Evolutionary conservation across 2,797 vertebrate genomes (phyloP), one percentile per base, ranked within the genome.

Genomic region (Rhinichthys osculus): DNA sequence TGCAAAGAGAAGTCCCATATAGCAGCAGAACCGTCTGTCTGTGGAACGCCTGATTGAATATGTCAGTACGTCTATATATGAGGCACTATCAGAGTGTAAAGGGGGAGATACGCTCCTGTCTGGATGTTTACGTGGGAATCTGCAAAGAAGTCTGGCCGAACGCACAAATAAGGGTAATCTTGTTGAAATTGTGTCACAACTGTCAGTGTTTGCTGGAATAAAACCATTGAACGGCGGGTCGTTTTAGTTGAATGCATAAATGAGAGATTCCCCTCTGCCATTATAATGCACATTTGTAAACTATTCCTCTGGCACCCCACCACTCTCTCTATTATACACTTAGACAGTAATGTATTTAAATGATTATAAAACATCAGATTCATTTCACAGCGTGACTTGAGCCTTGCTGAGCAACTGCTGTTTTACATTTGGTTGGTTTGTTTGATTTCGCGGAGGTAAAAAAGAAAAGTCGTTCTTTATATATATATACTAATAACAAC

Each of bases 21-120:
- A 95, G 95, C 95, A 96, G 95, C 95, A 93, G 92, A 93, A 92
- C 84, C 71, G 74, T 67, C 70, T 78, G 84, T 88, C 91, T 93
- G 92, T 94, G 91, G 93, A 94, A 94, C 93, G 93, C 92, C 94
- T 93, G 92, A 94, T 93, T 92, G 93, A 94, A 95, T 94, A 95
- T 94, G 94, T 95, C 91, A 91, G 93, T 93, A 91, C 90, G 93
- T 94, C 93, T 90, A 90, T 89, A 88, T 90, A 91, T 93, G 93
- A 96, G 95, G 95, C 94, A 96, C 95, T 95, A 93, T 90, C 88
- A 91, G 92, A 89, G 93, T 89, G 92, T 64, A 38, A 84, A 81
- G 77, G 54, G 79, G 72, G 33, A 50, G 67, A 67, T 30, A 40
- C 6, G 44, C 47, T 78, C 33, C n/a, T 9, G 21, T 67, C 47